These are phyloP conservation scores for Rhyacophila evoluta DNA, from an alignment of 2,888 invertebrate genomes.

Conservation along the genomic window DNA sequence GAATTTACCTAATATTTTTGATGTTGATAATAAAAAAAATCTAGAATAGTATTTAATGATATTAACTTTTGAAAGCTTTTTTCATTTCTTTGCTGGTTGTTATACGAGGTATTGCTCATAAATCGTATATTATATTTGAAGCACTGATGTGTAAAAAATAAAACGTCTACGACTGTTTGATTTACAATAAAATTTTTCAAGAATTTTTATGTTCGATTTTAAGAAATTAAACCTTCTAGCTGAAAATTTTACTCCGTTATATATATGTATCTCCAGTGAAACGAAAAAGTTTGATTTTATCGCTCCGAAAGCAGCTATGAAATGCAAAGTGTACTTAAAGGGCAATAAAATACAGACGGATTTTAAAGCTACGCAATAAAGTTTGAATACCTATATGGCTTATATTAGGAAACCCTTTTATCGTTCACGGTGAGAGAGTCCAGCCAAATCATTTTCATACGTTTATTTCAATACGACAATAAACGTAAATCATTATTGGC, in stretches of 20 bases:
- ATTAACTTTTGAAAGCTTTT: too few relatives aligned
- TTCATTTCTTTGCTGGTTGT: too few relatives aligned
- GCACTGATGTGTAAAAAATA: too few relatives aligned
- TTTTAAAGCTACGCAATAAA: constrained; percentile 26
- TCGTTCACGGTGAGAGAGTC: background rate
- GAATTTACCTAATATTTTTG: too few relatives aligned
- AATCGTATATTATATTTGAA: too few relatives aligned
- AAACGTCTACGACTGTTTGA: too few relatives aligned
- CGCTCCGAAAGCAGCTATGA: constrained; percentile 17
- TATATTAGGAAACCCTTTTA: constrained; percentile 18
- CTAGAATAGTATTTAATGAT: too few relatives aligned
- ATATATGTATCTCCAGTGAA: background rate
- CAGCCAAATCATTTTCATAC: constrained; percentile 20
- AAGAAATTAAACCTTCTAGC: background rate
- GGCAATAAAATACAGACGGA: constrained; percentile 32
- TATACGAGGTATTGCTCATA: too few relatives aligned
- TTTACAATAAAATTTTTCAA: too few relatives aligned
- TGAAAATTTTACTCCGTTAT: background rate
- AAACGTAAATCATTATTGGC: constrained; percentile 19
- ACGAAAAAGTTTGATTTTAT: constrained; percentile 32
- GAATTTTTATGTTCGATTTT: too few relatives aligned
- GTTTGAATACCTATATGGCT: background rate
- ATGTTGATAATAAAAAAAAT: too few relatives aligned
- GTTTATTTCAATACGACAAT: constrained; percentile 19
- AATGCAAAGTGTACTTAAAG: constrained; percentile 23